A percentile compares a stretch with the other conserved stretches of the same genome.
Conservation (phyloP, 2,797 vertebrate genomes). For the Morus bassanus region DNA sequence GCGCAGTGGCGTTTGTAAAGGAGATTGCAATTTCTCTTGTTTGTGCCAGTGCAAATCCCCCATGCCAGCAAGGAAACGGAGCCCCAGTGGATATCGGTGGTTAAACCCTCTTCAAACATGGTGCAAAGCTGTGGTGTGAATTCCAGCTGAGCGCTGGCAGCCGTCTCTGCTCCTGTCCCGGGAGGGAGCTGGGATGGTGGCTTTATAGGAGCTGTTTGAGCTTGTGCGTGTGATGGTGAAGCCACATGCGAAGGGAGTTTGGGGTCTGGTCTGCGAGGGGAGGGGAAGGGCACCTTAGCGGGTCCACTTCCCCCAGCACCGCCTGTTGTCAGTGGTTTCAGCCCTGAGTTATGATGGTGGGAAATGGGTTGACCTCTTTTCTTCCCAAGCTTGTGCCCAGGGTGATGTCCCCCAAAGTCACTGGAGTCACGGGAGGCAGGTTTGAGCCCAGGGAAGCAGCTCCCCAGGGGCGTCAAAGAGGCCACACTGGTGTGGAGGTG, state of each 20-base stretch:
- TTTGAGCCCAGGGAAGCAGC: not conserved
- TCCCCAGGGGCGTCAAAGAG: not conserved
- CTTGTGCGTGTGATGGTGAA: not conserved
- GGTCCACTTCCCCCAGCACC: rapidly evolving
- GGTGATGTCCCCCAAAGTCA: not conserved
- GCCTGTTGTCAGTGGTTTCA: not conserved
- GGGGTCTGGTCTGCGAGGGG: not conserved
- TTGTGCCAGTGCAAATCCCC: not conserved
- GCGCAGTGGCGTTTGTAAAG: not conserved
- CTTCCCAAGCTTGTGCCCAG: not conserved
- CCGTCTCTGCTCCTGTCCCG: not conserved
- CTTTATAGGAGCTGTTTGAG: not conserved
- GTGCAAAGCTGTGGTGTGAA: not conserved
- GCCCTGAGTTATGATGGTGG: not conserved
- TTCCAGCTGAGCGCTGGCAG: not conserved
- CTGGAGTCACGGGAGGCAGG: not conserved
- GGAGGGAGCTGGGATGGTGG: not conserved
- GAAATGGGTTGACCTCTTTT: not conserved
- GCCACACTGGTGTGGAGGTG: not conserved
- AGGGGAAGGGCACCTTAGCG: not conserved
- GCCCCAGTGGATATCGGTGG: not conserved
- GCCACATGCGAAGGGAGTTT: too few species aligned
- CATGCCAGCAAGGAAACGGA: rapidly evolving
- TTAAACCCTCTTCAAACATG: not conserved
- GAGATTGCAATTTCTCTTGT: not conserved